phyloP scores from a whole-genome alignment of 2,797 vertebrate species.

The Enteromius viviparus region DNA sequence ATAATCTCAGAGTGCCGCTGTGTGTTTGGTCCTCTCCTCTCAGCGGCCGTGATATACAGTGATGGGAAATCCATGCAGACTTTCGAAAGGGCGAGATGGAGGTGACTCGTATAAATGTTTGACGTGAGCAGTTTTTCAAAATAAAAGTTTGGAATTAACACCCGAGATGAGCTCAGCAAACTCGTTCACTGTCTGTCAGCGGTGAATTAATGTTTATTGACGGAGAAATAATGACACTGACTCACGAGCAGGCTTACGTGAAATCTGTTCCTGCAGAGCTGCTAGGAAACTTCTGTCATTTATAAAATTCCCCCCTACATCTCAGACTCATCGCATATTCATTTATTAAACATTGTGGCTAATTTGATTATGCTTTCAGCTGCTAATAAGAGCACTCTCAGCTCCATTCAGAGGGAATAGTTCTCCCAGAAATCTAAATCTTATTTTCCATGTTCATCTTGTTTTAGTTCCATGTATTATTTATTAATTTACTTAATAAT shows the following conservation, averaged over 20 bases:
- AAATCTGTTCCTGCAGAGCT: slow-evolving; percentile 9
- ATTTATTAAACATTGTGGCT: neutral
- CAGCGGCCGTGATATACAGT: slow-evolving; percentile 59
- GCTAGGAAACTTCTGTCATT: neutral
- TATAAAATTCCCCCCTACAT: slow-evolving; percentile 14
- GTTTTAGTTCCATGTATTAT: neutral
- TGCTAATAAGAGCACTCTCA: slow-evolving; percentile 1
- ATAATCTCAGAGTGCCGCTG: slow-evolving; percentile 60
- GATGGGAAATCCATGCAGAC: slow-evolving; percentile 69
- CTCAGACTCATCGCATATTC: neutral
- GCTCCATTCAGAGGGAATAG: neutral
- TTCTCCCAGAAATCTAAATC: neutral
- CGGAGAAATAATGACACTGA: slow-evolving; percentile 6
- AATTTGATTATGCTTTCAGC: slow-evolving; percentile 17
- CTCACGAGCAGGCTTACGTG: neutral
- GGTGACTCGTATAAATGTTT: slow-evolving; percentile 69
- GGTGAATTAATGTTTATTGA: slow-evolving; percentile 35
- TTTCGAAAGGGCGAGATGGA: slow-evolving; percentile 64
- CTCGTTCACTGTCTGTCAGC: slow-evolving; percentile 5
- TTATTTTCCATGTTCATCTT: neutral
- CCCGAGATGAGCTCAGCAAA: slow-evolving; percentile 22
- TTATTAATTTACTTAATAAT: neutral
- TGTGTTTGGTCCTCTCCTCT: slow-evolving; percentile 56
- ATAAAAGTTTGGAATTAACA: slow-evolving; percentile 42
- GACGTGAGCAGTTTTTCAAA: slow-evolving; percentile 57